Base-by-base conservation (phyloP, 2,113 vertebrate genomes). In the Chitala chitala region DNA sequence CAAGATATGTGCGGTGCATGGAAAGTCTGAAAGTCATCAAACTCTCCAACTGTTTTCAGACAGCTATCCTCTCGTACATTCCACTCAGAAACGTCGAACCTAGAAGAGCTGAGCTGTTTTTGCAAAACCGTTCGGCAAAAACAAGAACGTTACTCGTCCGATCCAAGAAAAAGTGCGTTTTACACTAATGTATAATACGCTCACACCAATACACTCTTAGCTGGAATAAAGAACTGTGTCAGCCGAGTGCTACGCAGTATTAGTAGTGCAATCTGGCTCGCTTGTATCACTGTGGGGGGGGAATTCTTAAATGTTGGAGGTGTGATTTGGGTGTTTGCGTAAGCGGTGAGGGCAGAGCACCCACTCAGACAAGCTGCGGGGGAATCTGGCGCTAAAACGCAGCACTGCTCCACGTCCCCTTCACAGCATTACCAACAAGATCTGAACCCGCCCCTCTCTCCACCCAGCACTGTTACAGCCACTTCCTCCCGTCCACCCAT, bases 181-280 rank as follows among this genome's bases (percentile, higher is more conserved):
- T n/a, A n/a, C n/a, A n/a, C n/a, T n/a, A n/a, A n/a, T n/a, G n/a
- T n/a, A n/a, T n/a, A n/a, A n/a, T n/a, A n/a, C n/a, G n/a, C n/a
- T n/a, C n/a, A n/a, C n/a, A n/a, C n/a, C n/a, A n/a, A n/a, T n/a
- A n/a, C n/a, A n/a, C n/a, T n/a, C n/a, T n/a, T n/a, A n/a, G n/a
- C n/a, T n/a, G n/a, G n/a, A n/a, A n/a, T n/a, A n/a, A n/a, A n/a
- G n/a, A n/a, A n/a, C n/a, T n/a, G n/a, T n/a, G n/a, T n/a, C n/a
- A n/a, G n/a, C 75, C 85, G 86, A 87, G 85, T 86, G 84, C 84
- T 76, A 87, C 86, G 83, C 83, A 86, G 82, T 86, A 88, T 88
- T 90, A 86, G 88, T 73, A 56, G 44, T 80, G 77, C 74, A 54
- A 80, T 85, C 73, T 44, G 20, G 51, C 56, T 73, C 72, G 44